Conservation (phyloP, 2,113 vertebrate genomes). For the Vireo altiloquus region DNA sequence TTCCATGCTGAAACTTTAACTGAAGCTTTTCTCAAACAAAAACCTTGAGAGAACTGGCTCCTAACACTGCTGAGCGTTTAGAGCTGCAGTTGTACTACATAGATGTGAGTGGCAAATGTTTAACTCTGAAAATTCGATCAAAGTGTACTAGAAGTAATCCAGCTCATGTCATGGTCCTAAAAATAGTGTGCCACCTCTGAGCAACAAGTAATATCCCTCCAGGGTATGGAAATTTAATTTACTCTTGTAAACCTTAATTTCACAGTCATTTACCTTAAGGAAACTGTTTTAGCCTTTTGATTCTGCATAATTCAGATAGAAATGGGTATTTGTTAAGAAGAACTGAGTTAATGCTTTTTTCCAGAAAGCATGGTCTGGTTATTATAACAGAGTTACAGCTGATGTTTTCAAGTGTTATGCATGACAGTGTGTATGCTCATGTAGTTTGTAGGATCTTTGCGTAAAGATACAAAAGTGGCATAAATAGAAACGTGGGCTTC, state of each 20-base stretch:
- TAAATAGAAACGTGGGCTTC: not conserved
- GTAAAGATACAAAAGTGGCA: not conserved
- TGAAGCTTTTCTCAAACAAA: not conserved
- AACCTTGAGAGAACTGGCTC: not conserved
- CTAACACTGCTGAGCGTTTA: not conserved
- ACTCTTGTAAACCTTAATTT: not conserved
- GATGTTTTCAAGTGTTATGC: not conserved
- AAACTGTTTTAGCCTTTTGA: not conserved
- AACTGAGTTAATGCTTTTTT: not conserved
- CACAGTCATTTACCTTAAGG: not conserved
- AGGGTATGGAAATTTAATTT: not conserved
- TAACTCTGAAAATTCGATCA: conserved; percentile 18
- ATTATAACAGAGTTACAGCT: not conserved
- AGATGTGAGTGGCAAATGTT: not conserved
- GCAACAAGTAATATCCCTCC: not conserved
- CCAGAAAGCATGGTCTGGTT: not conserved
- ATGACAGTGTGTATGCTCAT: not conserved
- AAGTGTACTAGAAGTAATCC: conserved; percentile 23
- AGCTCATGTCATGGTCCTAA: not conserved
- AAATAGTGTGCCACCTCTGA: conserved; percentile 43
- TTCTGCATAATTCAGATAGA: not conserved
- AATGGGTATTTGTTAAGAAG: not conserved
- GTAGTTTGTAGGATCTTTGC: not conserved
- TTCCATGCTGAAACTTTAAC: not conserved
- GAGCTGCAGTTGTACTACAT: not conserved